A percentile compares a stretch with the other conserved stretches of the same genome.
phyloP scores from a whole-genome alignment of 2,797 vertebrate species.

The Tapera naevia region DNA sequence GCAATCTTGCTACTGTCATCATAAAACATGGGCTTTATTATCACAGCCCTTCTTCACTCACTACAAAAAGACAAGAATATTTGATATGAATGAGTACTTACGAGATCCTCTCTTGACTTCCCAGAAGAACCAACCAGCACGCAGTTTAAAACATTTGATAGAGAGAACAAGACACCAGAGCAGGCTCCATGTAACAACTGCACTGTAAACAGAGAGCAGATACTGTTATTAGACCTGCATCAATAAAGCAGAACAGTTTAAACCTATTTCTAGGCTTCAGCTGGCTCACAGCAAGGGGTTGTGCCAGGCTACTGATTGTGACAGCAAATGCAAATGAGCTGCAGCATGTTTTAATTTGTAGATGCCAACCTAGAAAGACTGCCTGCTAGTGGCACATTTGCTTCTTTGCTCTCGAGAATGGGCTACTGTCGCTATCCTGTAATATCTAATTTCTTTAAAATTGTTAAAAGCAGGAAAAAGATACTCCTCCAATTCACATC shows the following conservation, averaged over 20 bases:
- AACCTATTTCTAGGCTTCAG: background rate
- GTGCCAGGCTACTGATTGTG: background rate
- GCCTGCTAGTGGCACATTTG: background rate
- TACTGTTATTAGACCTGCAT: background rate
- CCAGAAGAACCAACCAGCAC: background rate
- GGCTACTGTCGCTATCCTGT: accelerated
- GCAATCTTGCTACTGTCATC: background rate
- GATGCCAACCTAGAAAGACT: background rate
- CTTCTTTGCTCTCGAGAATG: background rate
- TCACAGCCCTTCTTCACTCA: background rate
- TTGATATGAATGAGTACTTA: background rate
- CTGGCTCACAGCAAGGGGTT: accelerated
- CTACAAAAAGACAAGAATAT: background rate
- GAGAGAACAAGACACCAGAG: background rate
- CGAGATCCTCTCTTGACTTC: too few relatives aligned
- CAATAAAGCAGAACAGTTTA: background rate
- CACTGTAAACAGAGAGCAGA: background rate
- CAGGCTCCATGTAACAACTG: background rate
- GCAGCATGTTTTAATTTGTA: background rate
- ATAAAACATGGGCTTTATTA: background rate
- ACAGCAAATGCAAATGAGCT: background rate
- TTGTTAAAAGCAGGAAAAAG: background rate
- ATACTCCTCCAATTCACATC: background rate
- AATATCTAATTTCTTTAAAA: background rate
- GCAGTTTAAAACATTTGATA: background rate